Percentiles rank a stretch among this genome's conserved stretches.
Conservation (phyloP, 2,113 vertebrate genomes). For the Sterrhoptilus dennistouni region DNA sequence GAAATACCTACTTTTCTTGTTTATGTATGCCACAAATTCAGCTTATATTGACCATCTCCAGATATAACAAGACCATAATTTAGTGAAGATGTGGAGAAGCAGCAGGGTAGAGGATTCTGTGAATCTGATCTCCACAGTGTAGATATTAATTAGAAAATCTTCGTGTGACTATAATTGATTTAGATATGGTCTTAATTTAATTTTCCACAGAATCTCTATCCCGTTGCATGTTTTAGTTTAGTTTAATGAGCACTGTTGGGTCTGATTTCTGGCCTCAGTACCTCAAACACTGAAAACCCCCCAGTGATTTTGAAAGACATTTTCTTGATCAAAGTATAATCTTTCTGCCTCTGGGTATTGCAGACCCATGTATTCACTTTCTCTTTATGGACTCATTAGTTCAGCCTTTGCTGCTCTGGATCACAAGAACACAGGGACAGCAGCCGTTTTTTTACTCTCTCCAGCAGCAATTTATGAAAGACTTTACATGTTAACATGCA, state of each 20-base stretch:
- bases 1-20: background rate
- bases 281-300: background rate
- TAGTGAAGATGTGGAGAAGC: background rate
- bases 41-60: background rate
- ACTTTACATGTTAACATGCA: background rate
- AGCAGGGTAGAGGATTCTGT: background rate
- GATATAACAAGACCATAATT: background rate
- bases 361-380: fast-evolving
- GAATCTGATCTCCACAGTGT: background rate
- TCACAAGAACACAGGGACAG: background rate
- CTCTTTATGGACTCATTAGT: background rate
- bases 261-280: background rate
- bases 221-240: background rate
- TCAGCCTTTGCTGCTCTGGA: background rate
- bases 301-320: background rate
- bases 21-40: background rate
- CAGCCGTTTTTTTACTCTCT: background rate
- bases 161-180: background rate
- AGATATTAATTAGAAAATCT: background rate
- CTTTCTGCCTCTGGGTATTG: background rate
- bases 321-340: background rate
- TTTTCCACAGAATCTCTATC: background rate
- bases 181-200: background rate
- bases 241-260: background rate
- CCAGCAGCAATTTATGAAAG: background rate